Conservation (phyloP, 2,797 vertebrate species). For the Aulostomus chinensis region DNA sequence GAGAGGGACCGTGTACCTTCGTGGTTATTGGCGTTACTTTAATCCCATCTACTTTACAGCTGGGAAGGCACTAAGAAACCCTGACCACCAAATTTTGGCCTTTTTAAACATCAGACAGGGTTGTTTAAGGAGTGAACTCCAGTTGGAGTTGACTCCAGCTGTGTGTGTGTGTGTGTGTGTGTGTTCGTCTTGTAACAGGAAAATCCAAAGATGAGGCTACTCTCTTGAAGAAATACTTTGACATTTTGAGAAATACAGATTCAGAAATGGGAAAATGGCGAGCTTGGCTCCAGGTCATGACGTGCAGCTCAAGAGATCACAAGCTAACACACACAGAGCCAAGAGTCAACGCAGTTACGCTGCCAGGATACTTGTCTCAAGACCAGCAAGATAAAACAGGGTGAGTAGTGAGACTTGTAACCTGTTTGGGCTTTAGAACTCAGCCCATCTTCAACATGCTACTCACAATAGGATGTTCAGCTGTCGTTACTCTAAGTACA, state of each 20-base stretch:
- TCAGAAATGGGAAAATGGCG: too few species aligned
- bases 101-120: slow-evolving; percentile 27
- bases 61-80: slow-evolving; percentile 71
- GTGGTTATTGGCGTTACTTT: slow-evolving; percentile 43
- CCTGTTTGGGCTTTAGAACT: too few species aligned
- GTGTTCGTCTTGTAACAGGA: slow-evolving; percentile 20
- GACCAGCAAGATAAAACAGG: too few species aligned
- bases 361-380: too few species aligned
- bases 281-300: too few species aligned
- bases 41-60: slow-evolving; percentile 32
- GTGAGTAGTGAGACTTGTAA: too few species aligned
- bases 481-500: too few species aligned
- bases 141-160: slow-evolving; percentile 5
- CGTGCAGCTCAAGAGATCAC: too few species aligned
- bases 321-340: too few species aligned
- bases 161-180: neutral
- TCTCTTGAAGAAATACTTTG: neutral
- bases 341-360: too few species aligned
- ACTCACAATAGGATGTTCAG: too few species aligned
- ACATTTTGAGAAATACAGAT: slow-evolving; percentile 4
- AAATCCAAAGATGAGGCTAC: slow-evolving; percentile 1
- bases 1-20: slow-evolving; percentile 17
- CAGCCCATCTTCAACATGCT: too few species aligned
- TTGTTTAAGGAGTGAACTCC: slow-evolving; percentile 19
- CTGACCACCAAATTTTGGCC: slow-evolving; percentile 47